Conservation (phyloP, 2,113 vertebrate genomes). For the Phyllopteryx taeniolatus region DNA sequence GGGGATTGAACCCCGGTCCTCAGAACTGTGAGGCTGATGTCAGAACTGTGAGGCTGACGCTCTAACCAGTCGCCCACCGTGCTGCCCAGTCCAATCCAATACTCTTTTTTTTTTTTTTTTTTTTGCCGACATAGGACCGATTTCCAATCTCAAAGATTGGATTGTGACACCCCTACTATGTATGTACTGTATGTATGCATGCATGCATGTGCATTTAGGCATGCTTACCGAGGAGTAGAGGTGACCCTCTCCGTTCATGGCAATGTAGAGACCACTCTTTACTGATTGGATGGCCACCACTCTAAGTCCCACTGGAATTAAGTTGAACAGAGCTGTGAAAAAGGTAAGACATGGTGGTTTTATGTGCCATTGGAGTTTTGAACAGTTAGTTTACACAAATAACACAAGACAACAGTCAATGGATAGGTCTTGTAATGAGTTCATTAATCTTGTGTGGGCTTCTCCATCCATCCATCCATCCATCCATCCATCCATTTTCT, state of each 20-base stretch:
- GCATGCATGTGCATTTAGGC: neutral
- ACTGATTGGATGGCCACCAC: conserved; percentile 96
- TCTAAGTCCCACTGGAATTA: conserved; percentile 94
- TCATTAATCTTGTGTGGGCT: neutral
- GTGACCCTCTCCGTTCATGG: conserved; percentile 95
- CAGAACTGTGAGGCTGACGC: too few relatives aligned
- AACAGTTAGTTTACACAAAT: neutral
- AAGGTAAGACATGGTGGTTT: conserved; percentile 14
- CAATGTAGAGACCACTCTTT: conserved; percentile 93
- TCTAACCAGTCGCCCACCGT: too few relatives aligned
- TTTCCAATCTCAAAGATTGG: too few relatives aligned
- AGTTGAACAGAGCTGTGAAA: conserved; percentile 91
- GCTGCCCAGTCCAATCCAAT: too few relatives aligned
- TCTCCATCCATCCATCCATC: neutral
- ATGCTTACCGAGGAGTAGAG: conserved; percentile 94
- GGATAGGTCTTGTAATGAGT: neutral
- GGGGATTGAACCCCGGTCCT: too few relatives aligned
- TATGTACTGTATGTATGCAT: neutral
- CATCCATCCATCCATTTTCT: too few relatives aligned
- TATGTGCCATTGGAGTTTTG: neutral
- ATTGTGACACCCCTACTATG: neutral
- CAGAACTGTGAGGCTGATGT: too few relatives aligned
- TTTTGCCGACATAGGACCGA: too few relatives aligned
- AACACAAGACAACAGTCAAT: neutral
- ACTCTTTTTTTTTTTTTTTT: too few relatives aligned